Base-by-base conservation (phyloP, 2,797 vertebrate genomes). In the Pelochelys cantorii region DNA sequence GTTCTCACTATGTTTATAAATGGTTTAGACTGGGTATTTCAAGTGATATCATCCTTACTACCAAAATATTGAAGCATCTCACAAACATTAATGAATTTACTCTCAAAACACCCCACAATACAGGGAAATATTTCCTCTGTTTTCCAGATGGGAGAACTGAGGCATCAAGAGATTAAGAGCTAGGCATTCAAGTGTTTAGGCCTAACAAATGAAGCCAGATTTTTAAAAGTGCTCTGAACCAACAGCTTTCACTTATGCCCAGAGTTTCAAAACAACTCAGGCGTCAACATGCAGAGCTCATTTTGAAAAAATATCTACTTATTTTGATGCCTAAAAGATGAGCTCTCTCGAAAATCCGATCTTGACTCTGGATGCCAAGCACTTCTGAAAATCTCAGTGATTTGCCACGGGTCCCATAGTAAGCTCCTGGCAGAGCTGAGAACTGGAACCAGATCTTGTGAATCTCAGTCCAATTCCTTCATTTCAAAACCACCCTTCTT, bases 1-100 rank as follows among this genome's bases (percentile, higher is more conserved):
- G 95, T 75, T 86, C 91, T 95, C 81, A 97, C n/a, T 62, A 87
- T 18, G 83, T 74, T 90, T 89, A 84, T 86, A 90, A 25, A 22
- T 65, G 5, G 54, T 34, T 55, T 79, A 55, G 25, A 93, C 0
- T 53, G 34, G 2, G 4, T 56, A 85, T 37, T 86, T 85, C 14
- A 86, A 23, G 55, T 89, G 37, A 62, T 65, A 78, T 42, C 79
- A 79, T 55, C 27, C 12, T 55, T 34, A 75, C 1, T 85, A 79
- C 82, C 54, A 55, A 93, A 90, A 2, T 54, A 27, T 7, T n/a
- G 71, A 5, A 5, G n/a, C 7, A 68, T 42, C 56, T 65, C 15
- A 86, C 59, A 60, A 90, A 5, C 15, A 82, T 82, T 60, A 81
- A 81, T 9, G 0, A n/a, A 27, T 92, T 82, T 91, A 87, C 29